Base-by-base conservation (phyloP, 2,113 vertebrate genomes). In the Orientallactaga bullata region DNA sequence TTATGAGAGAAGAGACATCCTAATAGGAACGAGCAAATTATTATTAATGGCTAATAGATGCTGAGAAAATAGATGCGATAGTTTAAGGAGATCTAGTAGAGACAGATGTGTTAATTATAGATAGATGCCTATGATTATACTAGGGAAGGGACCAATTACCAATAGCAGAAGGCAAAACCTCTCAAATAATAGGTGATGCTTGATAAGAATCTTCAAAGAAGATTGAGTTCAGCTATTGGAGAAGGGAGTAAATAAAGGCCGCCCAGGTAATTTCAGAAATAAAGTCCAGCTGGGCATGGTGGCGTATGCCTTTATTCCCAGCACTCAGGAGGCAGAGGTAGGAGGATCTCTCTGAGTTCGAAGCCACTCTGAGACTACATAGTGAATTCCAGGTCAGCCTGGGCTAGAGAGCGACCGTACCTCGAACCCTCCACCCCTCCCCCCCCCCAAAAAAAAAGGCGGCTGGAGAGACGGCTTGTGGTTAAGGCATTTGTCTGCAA, bases 131-230 rank as follows among this genome's bases (percentile, higher is more conserved):
- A 37, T 47, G 17, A 37, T 82, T 79, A 24, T 74, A 82, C 30
- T 39, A 95, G 61, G 11, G 37, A 90, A 86, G 42, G 65, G 39
- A 61, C 65, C 85, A 76, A 26, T 88, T 88, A 69, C 68, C 58
- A 16, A 83, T 72, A 42, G 20, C 17, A 71, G 42, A 91, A 91
- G 13, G 89, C 58, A 83, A 94, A 82, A 4, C 30, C 10, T 84
- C 26, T 90, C 72, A 73, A 35, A 26, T 89, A 65, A 77, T 58
- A 74, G 37, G 47, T 60, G 71, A 28, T 88, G 47, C 51, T 91
- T 95, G 20, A 65, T 74, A 28, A 61, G 42, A 86, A 13, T 78
- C 85, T 82, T 85, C 42, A 90, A 95, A 94, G 65, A 65, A n/a
- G 42, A 68, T 2, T 72, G 60, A 69, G 66, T 63, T 88, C 71